A percentile compares a stretch with the other conserved stretches of the same genome.
phyloP scores from a whole-genome alignment of 1,140 invertebrate genomes.

The Trichoplusia ni region DNA sequence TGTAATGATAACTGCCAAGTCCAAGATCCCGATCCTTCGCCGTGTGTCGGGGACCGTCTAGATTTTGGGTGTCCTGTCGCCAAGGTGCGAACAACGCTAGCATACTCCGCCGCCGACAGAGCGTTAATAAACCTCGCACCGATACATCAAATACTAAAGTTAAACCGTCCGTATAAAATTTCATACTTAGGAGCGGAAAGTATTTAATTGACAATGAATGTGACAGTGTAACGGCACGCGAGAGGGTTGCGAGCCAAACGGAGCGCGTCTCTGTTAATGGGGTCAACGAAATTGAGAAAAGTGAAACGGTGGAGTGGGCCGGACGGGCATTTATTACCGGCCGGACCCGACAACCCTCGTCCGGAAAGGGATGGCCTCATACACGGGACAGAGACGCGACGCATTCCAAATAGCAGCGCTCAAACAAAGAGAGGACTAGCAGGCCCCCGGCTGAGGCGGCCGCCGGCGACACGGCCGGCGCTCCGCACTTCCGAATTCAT shows the following conservation, averaged over 20 bases:
- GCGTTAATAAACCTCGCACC: conserved; percentile 45
- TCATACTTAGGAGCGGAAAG: conserved; percentile 45
- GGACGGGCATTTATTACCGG: conserved; percentile 64
- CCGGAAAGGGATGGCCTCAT: conserved; percentile 49
- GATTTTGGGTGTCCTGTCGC: conserved; percentile 47
- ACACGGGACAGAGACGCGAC: conserved; percentile 46
- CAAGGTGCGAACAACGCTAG: conserved; percentile 19
- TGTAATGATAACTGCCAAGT: conserved; percentile 36
- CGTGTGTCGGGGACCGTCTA: conserved; percentile 39
- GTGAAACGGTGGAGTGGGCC: conserved; percentile 61
- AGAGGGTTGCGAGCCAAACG: conserved; percentile 60
- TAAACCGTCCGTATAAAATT: conserved; percentile 49
- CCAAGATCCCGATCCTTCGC: conserved; percentile 38
- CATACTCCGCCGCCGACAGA: conserved; percentile 34
- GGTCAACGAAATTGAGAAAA: conserved; percentile 77
- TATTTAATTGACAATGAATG: conserved; percentile 71
- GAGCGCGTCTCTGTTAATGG: conserved; percentile 64
- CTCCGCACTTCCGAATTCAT: conserved; percentile 58
- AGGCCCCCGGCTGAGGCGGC: neutral
- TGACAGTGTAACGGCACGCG: conserved; percentile 56
- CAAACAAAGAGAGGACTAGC: conserved; percentile 44
- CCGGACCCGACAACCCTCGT: conserved; percentile 56
- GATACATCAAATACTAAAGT: conserved; percentile 56
- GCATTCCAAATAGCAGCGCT: conserved; percentile 42
- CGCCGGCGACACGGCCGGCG: conserved; percentile 8